Evolutionary conservation across 2,888 invertebrate genomes (phyloP).

Genomic region (Muschampia plurimacula): DNA sequence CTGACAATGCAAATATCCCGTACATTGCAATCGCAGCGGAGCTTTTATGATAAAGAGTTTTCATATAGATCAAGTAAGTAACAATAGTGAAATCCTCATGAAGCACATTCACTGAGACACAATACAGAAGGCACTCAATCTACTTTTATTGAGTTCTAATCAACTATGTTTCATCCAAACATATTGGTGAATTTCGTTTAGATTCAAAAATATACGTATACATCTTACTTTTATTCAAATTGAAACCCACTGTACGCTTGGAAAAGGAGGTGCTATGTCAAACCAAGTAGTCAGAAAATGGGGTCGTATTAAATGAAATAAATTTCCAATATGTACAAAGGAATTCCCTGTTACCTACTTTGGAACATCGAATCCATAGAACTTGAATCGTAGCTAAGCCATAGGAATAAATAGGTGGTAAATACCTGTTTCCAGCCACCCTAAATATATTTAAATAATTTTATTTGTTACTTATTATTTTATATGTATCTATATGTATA

Average conservation of each 20-base stretch:
- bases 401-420: background rate
- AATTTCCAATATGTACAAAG: constrained; percentile 12
- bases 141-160: background rate
- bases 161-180: background rate
- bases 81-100: constrained; percentile 22
- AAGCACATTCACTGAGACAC: constrained; percentile 16
- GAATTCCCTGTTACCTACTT: constrained; percentile 12
- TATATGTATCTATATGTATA: no score
- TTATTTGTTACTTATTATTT: no score
- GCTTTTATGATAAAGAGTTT: constrained; percentile 34
- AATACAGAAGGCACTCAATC: background rate
- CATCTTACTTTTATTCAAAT: background rate
- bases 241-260: background rate
- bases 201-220: background rate
- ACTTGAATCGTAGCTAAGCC: constrained; percentile 14
- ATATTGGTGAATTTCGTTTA: background rate
- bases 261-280: background rate
- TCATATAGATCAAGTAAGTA: constrained; percentile 31
- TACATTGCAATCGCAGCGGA: constrained; percentile 34
- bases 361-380: constrained; percentile 10
- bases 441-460: background rate
- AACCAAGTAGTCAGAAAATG: background rate
- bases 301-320: constrained; percentile 17
- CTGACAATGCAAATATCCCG: constrained; percentile 29
- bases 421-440: background rate